These are phyloP conservation scores for Geodia barretti DNA, from an alignment of 37 sponge, comb jelly and placozoan species.

Conservation along the genomic window DNA sequence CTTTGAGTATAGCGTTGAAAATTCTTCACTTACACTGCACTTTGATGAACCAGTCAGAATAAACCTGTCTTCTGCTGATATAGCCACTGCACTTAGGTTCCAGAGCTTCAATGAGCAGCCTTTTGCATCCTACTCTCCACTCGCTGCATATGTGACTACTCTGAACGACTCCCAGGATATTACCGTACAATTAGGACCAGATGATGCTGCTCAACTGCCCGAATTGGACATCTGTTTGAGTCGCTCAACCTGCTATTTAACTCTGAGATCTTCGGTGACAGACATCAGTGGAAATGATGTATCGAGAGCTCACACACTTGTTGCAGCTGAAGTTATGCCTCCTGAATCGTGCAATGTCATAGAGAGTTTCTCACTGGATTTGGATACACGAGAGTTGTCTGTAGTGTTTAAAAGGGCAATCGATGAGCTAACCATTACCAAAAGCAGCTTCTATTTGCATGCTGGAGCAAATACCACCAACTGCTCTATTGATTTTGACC, in stretches of 20 bases:
- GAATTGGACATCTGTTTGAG: constrained; percentile 5
- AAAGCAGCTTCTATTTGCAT: not conserved
- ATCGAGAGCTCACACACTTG: not conserved
- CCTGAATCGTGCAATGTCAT: not conserved
- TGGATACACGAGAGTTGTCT: not conserved
- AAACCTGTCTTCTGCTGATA: constrained; percentile 14
- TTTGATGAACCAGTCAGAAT: constrained; percentile 71
- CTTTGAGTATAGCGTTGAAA: constrained; percentile 62
- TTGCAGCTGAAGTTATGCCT: not conserved
- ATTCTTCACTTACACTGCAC: constrained; percentile 44
- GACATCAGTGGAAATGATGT: not conserved
- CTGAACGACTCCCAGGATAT: not conserved
- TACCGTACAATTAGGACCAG: not conserved
- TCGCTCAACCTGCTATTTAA: constrained; percentile 2
- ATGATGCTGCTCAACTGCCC: not conserved
- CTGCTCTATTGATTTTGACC: not conserved
- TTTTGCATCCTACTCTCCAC: constrained; percentile 9
- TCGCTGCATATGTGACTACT: not conserved
- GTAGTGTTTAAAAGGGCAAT: constrained; percentile 1
- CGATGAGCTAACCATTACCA: not conserved
- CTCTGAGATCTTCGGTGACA: not conserved
- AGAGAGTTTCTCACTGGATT: constrained; percentile 3
- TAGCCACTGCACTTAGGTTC: constrained; percentile 43
- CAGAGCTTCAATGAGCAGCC: constrained; percentile 52
- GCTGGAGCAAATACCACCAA: not conserved